Percentiles rank a stretch among this genome's conserved stretches.
phyloP scores from a whole-genome alignment of 1,140 invertebrate genomes.

The Zaprionus davidi region DNA sequence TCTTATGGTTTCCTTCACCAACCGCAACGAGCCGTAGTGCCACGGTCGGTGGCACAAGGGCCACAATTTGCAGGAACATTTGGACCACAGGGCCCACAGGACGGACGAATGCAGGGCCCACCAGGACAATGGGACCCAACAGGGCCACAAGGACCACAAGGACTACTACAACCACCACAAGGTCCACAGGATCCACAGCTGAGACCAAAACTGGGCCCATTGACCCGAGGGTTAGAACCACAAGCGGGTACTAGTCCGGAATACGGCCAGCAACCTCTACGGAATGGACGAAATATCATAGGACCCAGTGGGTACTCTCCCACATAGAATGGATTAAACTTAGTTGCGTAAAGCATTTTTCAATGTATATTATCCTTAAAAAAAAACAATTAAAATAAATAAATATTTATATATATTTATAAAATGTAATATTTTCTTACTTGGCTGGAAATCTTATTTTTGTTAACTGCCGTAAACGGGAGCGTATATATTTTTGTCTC shows the following conservation, averaged over 20 bases:
- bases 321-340: constrained; percentile 30
- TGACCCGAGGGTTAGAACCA: neutral
- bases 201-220: neutral
- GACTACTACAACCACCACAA: neutral
- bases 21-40: neutral
- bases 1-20: neutral
- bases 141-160: constrained; percentile 24
- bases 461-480: neutral
- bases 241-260: neutral
- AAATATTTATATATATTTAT: neutral
- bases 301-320: constrained; percentile 14
- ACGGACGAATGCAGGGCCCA: constrained; percentile 10
- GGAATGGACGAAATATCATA: constrained; percentile 11
- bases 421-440: neutral
- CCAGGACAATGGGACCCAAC: constrained; percentile 8
- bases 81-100: constrained; percentile 25
- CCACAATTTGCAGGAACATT: constrained; percentile 17
- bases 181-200: constrained; percentile 29
- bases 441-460: neutral
- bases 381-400: neutral
- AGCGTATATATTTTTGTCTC: neutral
- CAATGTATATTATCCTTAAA: neutral
- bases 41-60: constrained; percentile 23
- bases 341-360: constrained; percentile 19
- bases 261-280: constrained; percentile 3